Evolutionary conservation across 2,113 vertebrate species (phyloP), one percentile per base, ranked within the genome.

Genomic region (Apteryx mantelli): DNA sequence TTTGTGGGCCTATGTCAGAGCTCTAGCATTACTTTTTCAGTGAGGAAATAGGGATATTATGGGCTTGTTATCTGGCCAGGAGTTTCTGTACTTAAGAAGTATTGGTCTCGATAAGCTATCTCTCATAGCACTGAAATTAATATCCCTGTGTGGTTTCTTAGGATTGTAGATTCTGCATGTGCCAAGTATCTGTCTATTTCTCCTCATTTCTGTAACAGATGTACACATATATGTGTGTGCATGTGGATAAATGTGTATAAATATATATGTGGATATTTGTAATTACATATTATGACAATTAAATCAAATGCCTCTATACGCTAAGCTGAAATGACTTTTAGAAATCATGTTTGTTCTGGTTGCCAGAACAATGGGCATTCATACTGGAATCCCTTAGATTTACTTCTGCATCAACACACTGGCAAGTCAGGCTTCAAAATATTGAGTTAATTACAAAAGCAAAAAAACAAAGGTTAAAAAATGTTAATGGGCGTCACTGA

Each of bases 401-500:
- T 68, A 65, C 19, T 80, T 91, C 58, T 60, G 42, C 34, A 64
- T 68, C 58, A 82, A 32, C 34, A 16, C 38, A 66, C 25, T 7
- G 2, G 48, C 44, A 94, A 95, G 65, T 9, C 21, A 91, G 52
- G 7, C 28, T 91, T 91, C 46, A 82, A 40, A 81, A 56, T 53
- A 13, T 21, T 77, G 74, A 15, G 44, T 82, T 97, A 83, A 80
- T 83, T 94, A 63, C 70, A 87, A 87, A 85, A 82, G 66, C 69
- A 82, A 92, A 91, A 93, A 16, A 55, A 55, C 64, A 90, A 94
- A 83, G 78, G 77, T 91, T 93, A 84, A 87, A 86, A 95, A 88
- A 69, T 94, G 26, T 82, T 94, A 81, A 91, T 75, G 55, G 69
- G 84, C 40, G 75, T 77, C 71, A 77, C 32, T 94, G 90, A 88